Evolutionary conservation across 2,797 vertebrate species (phyloP).

Genomic region (Crenichthys baileyi): DNA sequence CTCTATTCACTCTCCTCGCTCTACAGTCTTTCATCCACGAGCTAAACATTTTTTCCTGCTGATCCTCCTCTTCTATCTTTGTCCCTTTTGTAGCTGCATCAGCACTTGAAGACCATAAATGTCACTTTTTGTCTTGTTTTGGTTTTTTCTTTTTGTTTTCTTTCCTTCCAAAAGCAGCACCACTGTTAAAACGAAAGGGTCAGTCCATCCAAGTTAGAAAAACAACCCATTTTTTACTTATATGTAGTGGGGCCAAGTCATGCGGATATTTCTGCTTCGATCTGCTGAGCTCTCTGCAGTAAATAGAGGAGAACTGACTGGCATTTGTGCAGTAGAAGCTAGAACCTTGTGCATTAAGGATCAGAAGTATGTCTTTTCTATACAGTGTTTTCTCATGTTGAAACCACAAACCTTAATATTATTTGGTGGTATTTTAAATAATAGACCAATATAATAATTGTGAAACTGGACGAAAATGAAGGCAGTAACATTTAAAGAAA

Average conservation of each 20-base stretch:
- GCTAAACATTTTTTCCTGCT: slow-evolving; percentile 44
- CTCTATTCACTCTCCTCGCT: slow-evolving; percentile 35
- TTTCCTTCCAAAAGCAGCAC: slow-evolving; percentile 27
- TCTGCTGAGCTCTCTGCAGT: slow-evolving; percentile 2
- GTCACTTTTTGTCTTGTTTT: slow-evolving; percentile 42
- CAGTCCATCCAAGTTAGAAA: slow-evolving; percentile 14
- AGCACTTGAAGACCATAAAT: slow-evolving; percentile 46
- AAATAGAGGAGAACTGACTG: neutral
- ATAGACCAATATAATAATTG: neutral
- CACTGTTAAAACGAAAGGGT: slow-evolving; percentile 4
- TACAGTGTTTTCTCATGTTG: neutral
- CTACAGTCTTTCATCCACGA: slow-evolving; percentile 55
- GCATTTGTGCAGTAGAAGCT: neutral
- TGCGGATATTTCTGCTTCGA: slow-evolving; percentile 9
- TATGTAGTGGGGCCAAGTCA: slow-evolving; percentile 2
- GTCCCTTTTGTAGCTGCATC: slow-evolving; percentile 46
- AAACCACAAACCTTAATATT: neutral
- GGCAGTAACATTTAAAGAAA: neutral
- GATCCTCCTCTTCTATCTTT: slow-evolving; percentile 53
- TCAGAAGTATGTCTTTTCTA: neutral
- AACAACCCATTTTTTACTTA: neutral
- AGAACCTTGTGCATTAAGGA: neutral
- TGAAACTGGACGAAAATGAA: neutral
- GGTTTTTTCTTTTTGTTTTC: slow-evolving; percentile 10
- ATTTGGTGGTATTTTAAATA: neutral